These are phyloP conservation scores for Psittacula echo DNA, from an alignment of 2,797 vertebrate genomes.

Conservation along the genomic window DNA sequence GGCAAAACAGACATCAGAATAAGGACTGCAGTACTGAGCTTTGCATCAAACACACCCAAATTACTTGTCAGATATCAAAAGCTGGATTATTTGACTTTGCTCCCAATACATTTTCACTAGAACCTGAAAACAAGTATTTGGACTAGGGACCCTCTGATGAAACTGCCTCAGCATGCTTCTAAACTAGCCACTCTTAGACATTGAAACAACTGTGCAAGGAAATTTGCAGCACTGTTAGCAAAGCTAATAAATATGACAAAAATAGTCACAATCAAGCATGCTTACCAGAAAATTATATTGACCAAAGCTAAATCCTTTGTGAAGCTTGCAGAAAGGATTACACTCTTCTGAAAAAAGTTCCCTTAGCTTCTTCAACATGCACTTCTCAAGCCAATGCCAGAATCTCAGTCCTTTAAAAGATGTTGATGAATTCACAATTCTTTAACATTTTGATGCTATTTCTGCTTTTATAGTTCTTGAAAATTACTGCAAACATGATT, in stretches of 20 bases:
- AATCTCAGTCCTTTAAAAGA: neutral
- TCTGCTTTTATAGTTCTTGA: neutral
- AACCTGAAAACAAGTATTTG: neutral
- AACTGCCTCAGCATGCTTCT: neutral
- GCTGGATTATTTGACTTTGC: neutral
- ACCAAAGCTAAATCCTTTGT: neutral
- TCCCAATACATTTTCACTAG: neutral
- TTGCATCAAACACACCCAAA: neutral
- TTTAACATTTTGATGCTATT: neutral
- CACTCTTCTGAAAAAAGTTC: neutral
- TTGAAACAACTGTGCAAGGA: neutral
- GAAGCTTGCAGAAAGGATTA: neutral
- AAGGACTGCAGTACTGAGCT: neutral
- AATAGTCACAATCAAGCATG: neutral
- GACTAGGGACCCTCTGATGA: neutral
- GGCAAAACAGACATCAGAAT: neutral
- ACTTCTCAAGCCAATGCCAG: neutral
- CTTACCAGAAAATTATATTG: neutral
- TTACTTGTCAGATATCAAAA: neutral
- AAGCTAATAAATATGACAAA: neutral
- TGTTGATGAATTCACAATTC: fast-evolving
- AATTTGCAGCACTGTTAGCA: neutral
- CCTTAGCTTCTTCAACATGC: neutral
- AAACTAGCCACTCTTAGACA: neutral
- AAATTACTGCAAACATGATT: neutral